Evolutionary conservation across 2,888 invertebrate genomes (phyloP), one percentile per base, ranked within the genome.

Genomic region (Pardosa pseudoannulata): DNA sequence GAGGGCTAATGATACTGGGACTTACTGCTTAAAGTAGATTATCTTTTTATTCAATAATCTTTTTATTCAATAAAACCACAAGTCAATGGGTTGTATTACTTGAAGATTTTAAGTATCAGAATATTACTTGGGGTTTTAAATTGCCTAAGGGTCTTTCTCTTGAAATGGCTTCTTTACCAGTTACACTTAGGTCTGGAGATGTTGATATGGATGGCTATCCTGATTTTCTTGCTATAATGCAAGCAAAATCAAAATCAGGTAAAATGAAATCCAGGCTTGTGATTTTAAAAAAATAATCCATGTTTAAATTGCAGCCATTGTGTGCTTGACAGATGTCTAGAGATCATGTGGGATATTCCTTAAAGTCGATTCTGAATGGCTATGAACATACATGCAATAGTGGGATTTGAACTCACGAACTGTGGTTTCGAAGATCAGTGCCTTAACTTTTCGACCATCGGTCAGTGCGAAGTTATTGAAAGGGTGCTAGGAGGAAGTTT

Each of bases 191-290:
- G 41, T 95, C 95, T 89, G 98, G 98, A 1, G 98, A 98, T 91
- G 97, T 96, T 90, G 97, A 98, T 91, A 95, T 98, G 94, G 98
- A 98, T 92, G 98, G 98, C 0, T 98, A 96, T 92, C 97, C 98
- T 3, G 98, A 98, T 92, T 92, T 98, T 68, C 92, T 98, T 50
- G 95, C 96, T 73, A 96, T 96, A 0, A 91, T 98, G 6, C 91
- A 89, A 78, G 67, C 32, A 65, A 88, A 75, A 67, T 78, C 64
- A 74, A 93, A 16, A 94, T 0, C 1, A 5, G 28, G 64, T 0
- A 27, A 80, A n/a, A n/a, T n/a, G n/a, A n/a, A n/a, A 16, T 93
- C 50, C 1, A 76, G 67, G 90, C 94, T 95, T 0, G 96, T 96
- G 90, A 92, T 97, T 16, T 91, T 98, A 41, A 95, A 96, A n/a